Conservation (phyloP, 2,797 vertebrate species). For the Avahi laniger region DNA sequence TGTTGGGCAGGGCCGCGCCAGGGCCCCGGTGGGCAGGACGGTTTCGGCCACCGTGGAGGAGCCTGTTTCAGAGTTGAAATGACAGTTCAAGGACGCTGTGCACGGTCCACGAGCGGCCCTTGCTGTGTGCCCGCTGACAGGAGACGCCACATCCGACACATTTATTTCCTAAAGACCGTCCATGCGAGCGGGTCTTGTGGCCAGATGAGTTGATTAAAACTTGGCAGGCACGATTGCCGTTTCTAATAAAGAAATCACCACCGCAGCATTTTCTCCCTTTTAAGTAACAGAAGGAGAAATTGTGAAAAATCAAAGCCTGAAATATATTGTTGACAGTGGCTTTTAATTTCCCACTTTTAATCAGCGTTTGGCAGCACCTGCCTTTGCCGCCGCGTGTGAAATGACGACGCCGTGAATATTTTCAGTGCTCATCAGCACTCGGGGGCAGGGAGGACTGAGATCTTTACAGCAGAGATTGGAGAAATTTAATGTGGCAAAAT, state of each 20-base stretch:
- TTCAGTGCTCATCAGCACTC: not conserved
- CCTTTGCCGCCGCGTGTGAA: not conserved
- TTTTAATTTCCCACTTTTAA: conserved; percentile 58
- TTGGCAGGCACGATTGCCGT: conserved; percentile 65
- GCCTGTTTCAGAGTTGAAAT: not conserved
- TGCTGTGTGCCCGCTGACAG: not conserved
- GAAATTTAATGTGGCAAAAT: not conserved
- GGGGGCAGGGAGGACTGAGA: not conserved
- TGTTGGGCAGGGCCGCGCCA: not conserved
- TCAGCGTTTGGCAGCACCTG: conserved; percentile 28
- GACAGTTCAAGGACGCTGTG: not conserved
- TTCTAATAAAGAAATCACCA: conserved; percentile 79
- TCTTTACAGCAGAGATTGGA: not conserved
- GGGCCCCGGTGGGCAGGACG: not conserved
- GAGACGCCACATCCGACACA: not conserved
- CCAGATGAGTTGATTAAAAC: conserved; percentile 54
- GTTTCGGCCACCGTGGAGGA: not conserved
- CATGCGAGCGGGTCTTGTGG: conserved; percentile 41
- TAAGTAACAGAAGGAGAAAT: conserved; percentile 56
- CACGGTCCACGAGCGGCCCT: not conserved
- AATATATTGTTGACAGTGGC: conserved; percentile 6
- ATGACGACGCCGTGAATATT: not conserved
- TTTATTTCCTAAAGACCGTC: conserved; percentile 65
- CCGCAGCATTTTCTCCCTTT: conserved; percentile 61
- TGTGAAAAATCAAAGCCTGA: conserved; percentile 57